Base-by-base conservation (phyloP, 2,113 vertebrate species). In the Crypturellus undulatus region DNA sequence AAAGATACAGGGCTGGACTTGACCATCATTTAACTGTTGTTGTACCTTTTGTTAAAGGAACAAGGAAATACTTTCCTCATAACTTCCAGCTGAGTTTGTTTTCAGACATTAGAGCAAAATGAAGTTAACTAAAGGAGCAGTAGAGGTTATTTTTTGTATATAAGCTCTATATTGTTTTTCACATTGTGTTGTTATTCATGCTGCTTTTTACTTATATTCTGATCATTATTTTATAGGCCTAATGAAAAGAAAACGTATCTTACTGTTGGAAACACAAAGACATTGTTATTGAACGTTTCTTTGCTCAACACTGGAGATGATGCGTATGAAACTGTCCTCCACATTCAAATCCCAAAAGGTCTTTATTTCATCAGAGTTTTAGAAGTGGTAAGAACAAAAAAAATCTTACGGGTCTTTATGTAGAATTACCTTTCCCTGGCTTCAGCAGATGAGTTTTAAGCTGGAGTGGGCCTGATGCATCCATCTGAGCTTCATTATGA, bases 311-410 rank as follows among this genome's bases (percentile, higher is more conserved):
- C 92, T 24, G 99, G 99, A 78, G 99, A 99, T 24, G 98, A 99
- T 34, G 99, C 99, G 1, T 99, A 99, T 82, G 98, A 98, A 77
- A 98, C 99, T 0, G 94, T 97, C 40, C 97, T 99, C 63, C 97
- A 96, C 20, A 88, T 99, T 84, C 94, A 79, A 2, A 98, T 99
- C 54, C 99, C 99, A 34, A 95, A 94, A 73, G 98, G 98, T 77
- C 97, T 99, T 94, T 98, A 99, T 92, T 99, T 98, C 94, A 98
- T 98, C 82, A 98, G 99, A 98, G 95, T 99, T 56, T 92, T 98
- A 86, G 98, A 99, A 59, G 92, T 98, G 93, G 99, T 99, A 96
- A 99, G 99, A 91, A 59, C 32, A 71, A 36, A 47, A 47, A 77
- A 25, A 40, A 12, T 80, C 0, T 38, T 14, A 18, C 21, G 38